Conservation (phyloP, 2,888 invertebrate species). For the Noctua janthina region DNA sequence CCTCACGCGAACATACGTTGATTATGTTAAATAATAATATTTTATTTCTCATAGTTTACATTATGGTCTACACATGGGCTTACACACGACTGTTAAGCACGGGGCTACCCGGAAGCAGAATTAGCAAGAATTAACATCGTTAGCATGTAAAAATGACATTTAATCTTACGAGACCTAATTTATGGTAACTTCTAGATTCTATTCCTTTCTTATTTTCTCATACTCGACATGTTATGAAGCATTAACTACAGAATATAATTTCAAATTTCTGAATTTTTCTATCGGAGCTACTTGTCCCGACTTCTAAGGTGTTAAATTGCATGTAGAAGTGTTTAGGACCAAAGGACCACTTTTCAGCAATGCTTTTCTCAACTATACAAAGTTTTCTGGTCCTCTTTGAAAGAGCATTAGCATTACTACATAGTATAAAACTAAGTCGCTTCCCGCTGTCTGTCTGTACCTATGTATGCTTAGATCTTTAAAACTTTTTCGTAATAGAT, state of each 20-base stretch:
- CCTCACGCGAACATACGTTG: conserved; percentile 52
- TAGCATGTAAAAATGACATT: not conserved
- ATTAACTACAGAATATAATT: not conserved
- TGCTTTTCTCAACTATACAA: not conserved
- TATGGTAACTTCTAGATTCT: not conserved
- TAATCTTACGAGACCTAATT: not conserved
- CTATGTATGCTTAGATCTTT: too few relatives aligned
- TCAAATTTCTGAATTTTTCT: not conserved
- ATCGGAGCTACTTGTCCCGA: not conserved
- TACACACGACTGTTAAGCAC: not conserved
- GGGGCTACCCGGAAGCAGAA: not conserved
- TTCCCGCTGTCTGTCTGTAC: too few relatives aligned
- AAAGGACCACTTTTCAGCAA: not conserved
- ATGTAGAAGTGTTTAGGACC: not conserved
- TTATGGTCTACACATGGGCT: conserved; percentile 36
- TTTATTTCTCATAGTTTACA: conserved; percentile 38
- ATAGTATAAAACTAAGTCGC: too few relatives aligned
- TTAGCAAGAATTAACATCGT: not conserved
- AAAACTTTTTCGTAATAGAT: too few relatives aligned
- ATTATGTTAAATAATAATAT: conserved; percentile 46
- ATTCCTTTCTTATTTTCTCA: not conserved
- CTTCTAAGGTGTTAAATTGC: not conserved
- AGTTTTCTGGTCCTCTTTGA: not conserved
- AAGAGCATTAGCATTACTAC: not conserved
- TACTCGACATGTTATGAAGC: not conserved